Evolutionary conservation across 2,888 invertebrate genomes (phyloP), one percentile per base, ranked within the genome.

Genomic region (Trichacis sp.): DNA sequence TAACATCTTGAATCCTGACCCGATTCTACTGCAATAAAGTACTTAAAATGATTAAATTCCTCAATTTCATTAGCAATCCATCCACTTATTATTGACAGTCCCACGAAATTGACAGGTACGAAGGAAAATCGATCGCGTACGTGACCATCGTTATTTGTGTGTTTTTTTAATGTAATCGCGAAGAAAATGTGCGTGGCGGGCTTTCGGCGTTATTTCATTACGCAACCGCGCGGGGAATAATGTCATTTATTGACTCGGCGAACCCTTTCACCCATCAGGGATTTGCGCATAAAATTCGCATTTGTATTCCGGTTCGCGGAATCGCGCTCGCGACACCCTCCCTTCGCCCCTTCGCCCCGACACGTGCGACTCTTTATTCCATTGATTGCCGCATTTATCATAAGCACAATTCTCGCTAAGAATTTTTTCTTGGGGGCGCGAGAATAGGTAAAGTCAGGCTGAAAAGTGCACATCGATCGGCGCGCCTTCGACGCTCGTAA

Each of bases 401-500:
- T n/a, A n/a, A 33, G 33, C 6, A 2, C 33, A 33, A 33, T 33
- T 33, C n/a, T 9, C n/a, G 11, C 2, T 33, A n/a, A n/a, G 11
- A n/a, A 24, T 24, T 24, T 8, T 3, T 24, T 24, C 24, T 24
- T 24, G 4, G 24, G 24, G 8, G 8, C 24, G 24, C 3, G 24
- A 24, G n/a, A 24, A 24, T 8, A 24, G 4, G 24, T 24, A 36
- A 36, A n/a, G 36, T 36, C 46, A n/a, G 14, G 8, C 20, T 29
- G 19, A 46, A 46, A 46, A 46, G 46, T 40, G 53, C 49, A 62
- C 52, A 45, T 45, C 40, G 40, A 40, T 40, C 15, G 40, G 40
- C 40, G 40, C 40, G 40, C 40, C 40, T 40, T 40, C 40, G 40
- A 40, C 2, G 40, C 40, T 40, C 40, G 40, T 40, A 40, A 40